Evolutionary conservation across 2,113 vertebrate species (phyloP).

Genomic region (Otis tarda): DNA sequence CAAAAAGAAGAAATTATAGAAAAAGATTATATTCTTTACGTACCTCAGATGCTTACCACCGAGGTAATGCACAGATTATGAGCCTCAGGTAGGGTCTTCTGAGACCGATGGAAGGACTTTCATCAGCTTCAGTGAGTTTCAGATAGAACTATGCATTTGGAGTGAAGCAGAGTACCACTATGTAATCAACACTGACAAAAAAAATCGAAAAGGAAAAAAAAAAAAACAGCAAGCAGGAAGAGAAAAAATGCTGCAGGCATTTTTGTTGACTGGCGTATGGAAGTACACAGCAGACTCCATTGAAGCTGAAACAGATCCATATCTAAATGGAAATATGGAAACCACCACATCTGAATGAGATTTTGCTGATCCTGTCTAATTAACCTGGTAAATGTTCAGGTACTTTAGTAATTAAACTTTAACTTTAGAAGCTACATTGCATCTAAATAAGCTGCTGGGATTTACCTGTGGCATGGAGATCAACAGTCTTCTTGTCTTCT

Average conservation of each 20-base stretch:
- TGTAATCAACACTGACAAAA: neutral
- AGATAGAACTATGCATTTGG: neutral
- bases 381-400: slow-evolving; percentile 38
- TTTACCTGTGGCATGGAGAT: slow-evolving; percentile 21
- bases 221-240: neutral
- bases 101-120: neutral
- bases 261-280: slow-evolving; percentile 24
- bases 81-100: neutral
- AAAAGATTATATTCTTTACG: slow-evolving; percentile 1
- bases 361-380: slow-evolving; percentile 58
- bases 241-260: neutral
- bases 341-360: slow-evolving; percentile 29
- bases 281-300: neutral
- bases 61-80: neutral
- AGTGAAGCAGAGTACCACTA: neutral
- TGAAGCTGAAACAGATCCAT: neutral
- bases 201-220: neutral
- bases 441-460: slow-evolving; percentile 25
- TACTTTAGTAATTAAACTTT: slow-evolving; percentile 52
- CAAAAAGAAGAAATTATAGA: slow-evolving; percentile 17
- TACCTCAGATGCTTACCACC: neutral
- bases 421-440: slow-evolving; percentile 29
- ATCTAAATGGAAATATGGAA: slow-evolving; percentile 54
- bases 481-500: neutral
- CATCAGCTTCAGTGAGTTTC: neutral